Percentiles rank a stretch among this genome's conserved stretches.
Conservation (phyloP, 2,113 vertebrate species). For the Antigone vipio region DNA sequence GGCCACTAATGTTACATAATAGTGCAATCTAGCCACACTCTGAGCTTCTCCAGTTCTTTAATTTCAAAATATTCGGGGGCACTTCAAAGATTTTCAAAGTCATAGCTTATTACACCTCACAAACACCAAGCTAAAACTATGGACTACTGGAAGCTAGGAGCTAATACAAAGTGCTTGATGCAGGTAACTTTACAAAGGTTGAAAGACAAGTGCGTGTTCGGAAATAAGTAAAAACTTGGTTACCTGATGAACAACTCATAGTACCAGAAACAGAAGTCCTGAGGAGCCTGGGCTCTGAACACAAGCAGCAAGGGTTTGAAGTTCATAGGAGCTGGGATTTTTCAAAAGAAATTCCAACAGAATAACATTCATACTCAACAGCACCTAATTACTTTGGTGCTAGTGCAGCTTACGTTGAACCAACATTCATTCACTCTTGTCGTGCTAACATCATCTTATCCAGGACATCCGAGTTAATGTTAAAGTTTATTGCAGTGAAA, state of each 20-base stretch:
- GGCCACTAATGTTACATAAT: not conserved
- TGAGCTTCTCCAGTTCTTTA: not conserved
- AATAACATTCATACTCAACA: not conserved
- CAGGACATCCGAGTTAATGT: not conserved
- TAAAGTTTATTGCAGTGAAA: not conserved
- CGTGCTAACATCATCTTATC: not conserved
- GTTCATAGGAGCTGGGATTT: not conserved
- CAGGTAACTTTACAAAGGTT: not conserved
- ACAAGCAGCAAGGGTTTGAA: not conserved
- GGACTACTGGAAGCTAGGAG: not conserved
- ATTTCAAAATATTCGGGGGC: not conserved
- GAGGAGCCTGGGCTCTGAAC: not conserved
- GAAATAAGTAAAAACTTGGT: not conserved
- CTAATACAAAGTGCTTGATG: not conserved
- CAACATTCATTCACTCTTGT: not conserved
- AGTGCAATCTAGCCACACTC: not conserved
- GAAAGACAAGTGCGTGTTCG: not conserved
- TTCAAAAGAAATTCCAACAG: not conserved
- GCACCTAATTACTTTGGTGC: not conserved
- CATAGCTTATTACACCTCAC: not conserved
- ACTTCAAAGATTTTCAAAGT: not conserved
- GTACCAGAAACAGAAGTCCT: not conserved
- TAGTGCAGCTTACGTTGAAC: not conserved
- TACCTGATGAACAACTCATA: not conserved
- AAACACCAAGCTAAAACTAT: not conserved